These are phyloP conservation scores for Drosophila tropicalis DNA, from an alignment of 1,140 invertebrate species.

Conservation along the genomic window DNA sequence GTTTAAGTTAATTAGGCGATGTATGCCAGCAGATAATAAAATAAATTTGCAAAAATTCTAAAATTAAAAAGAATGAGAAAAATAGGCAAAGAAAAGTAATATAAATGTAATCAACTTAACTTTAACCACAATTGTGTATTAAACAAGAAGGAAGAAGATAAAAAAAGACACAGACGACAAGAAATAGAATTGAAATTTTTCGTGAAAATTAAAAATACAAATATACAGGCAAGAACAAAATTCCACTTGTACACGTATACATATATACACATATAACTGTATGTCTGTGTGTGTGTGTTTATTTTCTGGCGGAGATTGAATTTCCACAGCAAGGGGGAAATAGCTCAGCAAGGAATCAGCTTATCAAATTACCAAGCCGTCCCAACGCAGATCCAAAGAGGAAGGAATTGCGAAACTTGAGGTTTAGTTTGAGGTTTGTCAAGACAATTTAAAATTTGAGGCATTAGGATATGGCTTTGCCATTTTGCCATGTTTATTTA, in stretches of 20 bases:
- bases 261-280: conserved; percentile 8
- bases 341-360: conserved; percentile 4
- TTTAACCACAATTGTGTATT: conserved; percentile 12
- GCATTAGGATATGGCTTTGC: conserved; percentile 2
- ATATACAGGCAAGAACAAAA: neutral
- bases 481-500: neutral
- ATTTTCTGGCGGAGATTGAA: conserved; percentile 9
- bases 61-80: conserved; percentile 7
- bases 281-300: neutral
- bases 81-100: neutral
- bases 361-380: conserved; percentile 5
- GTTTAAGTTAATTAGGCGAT: too few relatives aligned
- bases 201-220: conserved; percentile 14
- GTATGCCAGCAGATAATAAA: neutral
- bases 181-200: conserved; percentile 17
- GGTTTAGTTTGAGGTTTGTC: neutral
- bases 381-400: neutral
- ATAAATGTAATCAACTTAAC: conserved; percentile 11
- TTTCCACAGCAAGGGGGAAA: conserved; percentile 7
- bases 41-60: neutral
- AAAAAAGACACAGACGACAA: neutral
- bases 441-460: conserved; percentile 9
- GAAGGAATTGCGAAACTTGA: neutral
- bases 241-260: conserved; percentile 2
- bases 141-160: conserved; percentile 2